Evolutionary conservation across 2,113 vertebrate species (phyloP).

Genomic region (Percina caprodes): DNA sequence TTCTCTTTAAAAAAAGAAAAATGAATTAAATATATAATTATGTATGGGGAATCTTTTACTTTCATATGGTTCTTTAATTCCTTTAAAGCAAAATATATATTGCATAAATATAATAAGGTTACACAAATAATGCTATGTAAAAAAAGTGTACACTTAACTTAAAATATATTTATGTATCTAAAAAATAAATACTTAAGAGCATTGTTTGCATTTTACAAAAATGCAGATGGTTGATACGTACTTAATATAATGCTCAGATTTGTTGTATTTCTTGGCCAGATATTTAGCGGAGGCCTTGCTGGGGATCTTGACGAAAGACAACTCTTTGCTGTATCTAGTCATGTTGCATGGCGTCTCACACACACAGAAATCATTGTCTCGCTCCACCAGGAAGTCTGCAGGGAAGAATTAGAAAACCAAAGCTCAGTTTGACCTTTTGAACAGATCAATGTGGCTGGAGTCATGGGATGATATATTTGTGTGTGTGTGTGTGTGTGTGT

Average conservation of each 20-base stretch:
- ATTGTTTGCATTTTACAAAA: neutral
- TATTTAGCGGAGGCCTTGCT: constrained; percentile 99
- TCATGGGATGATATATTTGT: constrained; percentile 5
- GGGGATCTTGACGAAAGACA: constrained; percentile 99
- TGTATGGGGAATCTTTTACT: neutral
- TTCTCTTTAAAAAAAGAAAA: neutral
- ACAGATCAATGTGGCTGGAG: constrained; percentile 5
- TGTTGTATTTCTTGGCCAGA: constrained; percentile 99
- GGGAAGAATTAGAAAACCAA: constrained; percentile 28
- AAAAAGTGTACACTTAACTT: too few relatives aligned
- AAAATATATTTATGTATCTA: neutral
- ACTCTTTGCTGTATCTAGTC: constrained; percentile 96
- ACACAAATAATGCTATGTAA: neutral
- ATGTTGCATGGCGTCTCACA: constrained; percentile 98
- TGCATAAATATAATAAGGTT: neutral
- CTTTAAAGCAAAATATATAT: neutral
- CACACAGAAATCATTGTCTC: constrained; percentile 95
- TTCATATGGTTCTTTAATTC: neutral
- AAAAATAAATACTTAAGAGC: neutral
- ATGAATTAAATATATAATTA: constrained; percentile 1
- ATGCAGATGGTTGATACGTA: constrained; percentile 70
- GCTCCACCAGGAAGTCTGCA: constrained; percentile 96
- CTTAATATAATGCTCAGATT: constrained; percentile 98
- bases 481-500: constrained; percentile 9
- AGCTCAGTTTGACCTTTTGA: constrained; percentile 45